phyloP scores from a whole-genome alignment of 2,113 vertebrate genomes.

The Hystrix cristata region DNA sequence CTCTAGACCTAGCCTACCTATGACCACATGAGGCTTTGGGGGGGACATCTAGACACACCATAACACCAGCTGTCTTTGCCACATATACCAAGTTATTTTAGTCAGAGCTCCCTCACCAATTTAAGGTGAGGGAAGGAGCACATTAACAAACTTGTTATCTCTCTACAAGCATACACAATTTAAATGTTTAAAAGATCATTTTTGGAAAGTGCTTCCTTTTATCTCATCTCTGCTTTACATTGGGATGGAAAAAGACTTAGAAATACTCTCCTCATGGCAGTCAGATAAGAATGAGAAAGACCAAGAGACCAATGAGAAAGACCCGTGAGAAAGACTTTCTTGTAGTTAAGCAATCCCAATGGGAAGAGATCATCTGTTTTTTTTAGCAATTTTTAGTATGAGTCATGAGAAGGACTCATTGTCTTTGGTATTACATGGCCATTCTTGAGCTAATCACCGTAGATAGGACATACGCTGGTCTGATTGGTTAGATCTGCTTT shows the following conservation, averaged over 20 bases:
- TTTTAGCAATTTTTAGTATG: neutral
- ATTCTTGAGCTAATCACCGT: neutral
- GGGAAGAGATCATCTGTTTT: neutral
- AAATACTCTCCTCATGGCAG: neutral
- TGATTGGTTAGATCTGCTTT: neutral
- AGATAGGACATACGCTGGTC: neutral
- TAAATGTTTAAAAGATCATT: neutral
- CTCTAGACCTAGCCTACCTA: no score
- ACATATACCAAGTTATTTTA: neutral
- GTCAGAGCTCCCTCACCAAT: neutral
- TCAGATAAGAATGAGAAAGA: neutral
- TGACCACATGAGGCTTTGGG: no score
- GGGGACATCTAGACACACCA: no score
- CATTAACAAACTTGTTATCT: neutral
- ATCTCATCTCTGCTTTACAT: neutral
- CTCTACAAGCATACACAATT: neutral
- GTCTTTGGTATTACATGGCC: neutral
- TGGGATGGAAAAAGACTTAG: neutral
- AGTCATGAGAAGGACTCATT: neutral
- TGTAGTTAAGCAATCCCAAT: neutral
- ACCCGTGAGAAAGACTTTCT: neutral
- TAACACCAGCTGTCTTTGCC: neutral
- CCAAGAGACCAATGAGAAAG: neutral
- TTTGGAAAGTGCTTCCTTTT: neutral
- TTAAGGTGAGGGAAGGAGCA: neutral